Percentiles rank a stretch among this genome's conserved stretches.
phyloP scores from a whole-genome alignment of 2,113 vertebrate genomes.

The Siniperca knerii region DNA sequence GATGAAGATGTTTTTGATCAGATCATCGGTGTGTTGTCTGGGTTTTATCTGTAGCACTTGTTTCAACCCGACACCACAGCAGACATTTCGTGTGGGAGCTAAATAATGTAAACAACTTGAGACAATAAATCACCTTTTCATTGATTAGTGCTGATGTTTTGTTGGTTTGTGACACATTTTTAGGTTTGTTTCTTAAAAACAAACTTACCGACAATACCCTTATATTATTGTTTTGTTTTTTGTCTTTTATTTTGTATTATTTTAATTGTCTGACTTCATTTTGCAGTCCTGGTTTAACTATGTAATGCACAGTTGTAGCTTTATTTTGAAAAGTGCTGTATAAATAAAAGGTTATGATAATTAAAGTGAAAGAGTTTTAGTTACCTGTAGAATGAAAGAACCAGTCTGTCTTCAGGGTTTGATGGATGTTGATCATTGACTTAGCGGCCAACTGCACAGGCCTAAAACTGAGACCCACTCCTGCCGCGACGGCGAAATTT shows the following conservation, averaged over 20 bases:
- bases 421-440: no score
- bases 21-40: neutral
- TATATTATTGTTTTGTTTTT: neutral
- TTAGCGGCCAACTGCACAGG: no score
- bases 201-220: no score
- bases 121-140: neutral
- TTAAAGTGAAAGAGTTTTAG: neutral
- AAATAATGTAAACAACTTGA: neutral
- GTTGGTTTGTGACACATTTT: neutral
- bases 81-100: constrained; percentile 66
- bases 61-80: neutral
- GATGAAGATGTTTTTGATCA: neutral
- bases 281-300: neutral
- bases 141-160: neutral
- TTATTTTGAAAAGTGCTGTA: neutral
- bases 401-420: no score
- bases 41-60: neutral
- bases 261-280: no score
- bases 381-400: neutral
- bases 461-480: no score
- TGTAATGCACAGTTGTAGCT: no score
- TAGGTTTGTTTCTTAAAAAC: no score
- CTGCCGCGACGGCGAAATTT: no score
- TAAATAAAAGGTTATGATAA: neutral
- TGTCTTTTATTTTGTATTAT: no score